Percentiles rank a stretch among this genome's conserved stretches.
Conservation (phyloP, 1,140 invertebrate genomes). For the Doryteuthis pealeii region DNA sequence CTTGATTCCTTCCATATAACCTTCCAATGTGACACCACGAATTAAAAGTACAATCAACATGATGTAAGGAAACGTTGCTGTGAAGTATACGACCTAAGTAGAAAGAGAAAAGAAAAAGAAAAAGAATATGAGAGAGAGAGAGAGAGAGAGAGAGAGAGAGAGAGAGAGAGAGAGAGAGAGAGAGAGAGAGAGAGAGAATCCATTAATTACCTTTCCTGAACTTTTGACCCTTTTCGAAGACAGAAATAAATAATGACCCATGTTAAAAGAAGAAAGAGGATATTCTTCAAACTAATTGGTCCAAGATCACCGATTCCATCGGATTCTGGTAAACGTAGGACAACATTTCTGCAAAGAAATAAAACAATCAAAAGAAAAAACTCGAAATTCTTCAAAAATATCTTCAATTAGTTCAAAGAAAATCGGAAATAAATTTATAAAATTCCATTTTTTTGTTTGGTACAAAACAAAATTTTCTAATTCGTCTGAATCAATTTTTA, state of each 20-base stretch:
- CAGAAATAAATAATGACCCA: constrained; percentile 56
- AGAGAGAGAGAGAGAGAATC: no score
- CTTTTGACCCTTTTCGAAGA: constrained; percentile 53
- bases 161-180: neutral
- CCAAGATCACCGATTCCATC: constrained; percentile 47
- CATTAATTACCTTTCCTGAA: constrained; percentile 38
- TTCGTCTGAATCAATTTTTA: no score
- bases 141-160: neutral
- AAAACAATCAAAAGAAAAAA: no score
- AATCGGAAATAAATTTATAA: no score
- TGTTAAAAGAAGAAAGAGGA: constrained; percentile 46
- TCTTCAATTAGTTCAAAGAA: no score
- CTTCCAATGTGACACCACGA: constrained; percentile 77
- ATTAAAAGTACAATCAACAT: constrained; percentile 79
- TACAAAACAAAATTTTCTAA: no score
- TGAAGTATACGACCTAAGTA: constrained; percentile 78
- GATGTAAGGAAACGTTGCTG: constrained; percentile 81
- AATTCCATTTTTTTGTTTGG: no score
- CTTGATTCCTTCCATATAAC: constrained; percentile 69
- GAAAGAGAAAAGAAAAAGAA: constrained; percentile 32
- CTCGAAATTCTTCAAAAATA: no score
- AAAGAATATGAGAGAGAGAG: neutral
- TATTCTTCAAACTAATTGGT: constrained; percentile 42
- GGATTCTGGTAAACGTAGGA: constrained; percentile 38
- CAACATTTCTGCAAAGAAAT: neutral